These are phyloP conservation scores for Pogonognathellus flavescens DNA, from an alignment of 1,140 invertebrate species.

Conservation along the genomic window DNA sequence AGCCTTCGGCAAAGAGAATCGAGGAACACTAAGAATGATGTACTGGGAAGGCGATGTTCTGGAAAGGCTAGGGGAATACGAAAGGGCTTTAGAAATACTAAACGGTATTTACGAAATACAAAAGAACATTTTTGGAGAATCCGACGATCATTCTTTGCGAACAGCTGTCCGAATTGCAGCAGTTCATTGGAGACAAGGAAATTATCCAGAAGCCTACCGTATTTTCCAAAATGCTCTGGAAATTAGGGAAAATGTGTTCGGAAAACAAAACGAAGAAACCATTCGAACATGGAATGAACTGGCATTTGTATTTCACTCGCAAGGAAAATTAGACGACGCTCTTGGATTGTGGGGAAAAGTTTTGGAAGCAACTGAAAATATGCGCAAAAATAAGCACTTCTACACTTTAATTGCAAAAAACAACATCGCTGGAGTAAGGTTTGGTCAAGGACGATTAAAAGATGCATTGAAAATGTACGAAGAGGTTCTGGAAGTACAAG, in stretches of 20 bases:
- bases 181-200: not conserved
- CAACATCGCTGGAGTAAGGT: not conserved
- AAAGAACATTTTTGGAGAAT: not conserved
- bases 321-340: no score
- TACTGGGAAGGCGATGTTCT: not conserved
- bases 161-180: not conserved
- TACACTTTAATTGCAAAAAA: not conserved
- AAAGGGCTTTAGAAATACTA: not conserved
- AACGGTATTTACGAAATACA: not conserved
- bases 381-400: not conserved
- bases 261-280: no score
- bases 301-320: no score
- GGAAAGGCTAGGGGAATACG: not conserved
- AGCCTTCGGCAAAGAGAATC: not conserved
- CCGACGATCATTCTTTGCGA: not conserved
- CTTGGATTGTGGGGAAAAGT: no score
- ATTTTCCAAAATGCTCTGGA: not conserved
- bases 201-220: not conserved
- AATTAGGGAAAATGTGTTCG: no score
- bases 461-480: not conserved
- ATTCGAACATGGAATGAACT: no score
- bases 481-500: not conserved
- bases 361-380: not conserved
- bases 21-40: not conserved
- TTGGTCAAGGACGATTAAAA: not conserved